A percentile compares a stretch with the other conserved stretches of the same genome.
These are phyloP conservation scores for Sebastiscus albofasciatus DNA, from an alignment of 2,797 vertebrate species.

Conservation along the genomic window DNA sequence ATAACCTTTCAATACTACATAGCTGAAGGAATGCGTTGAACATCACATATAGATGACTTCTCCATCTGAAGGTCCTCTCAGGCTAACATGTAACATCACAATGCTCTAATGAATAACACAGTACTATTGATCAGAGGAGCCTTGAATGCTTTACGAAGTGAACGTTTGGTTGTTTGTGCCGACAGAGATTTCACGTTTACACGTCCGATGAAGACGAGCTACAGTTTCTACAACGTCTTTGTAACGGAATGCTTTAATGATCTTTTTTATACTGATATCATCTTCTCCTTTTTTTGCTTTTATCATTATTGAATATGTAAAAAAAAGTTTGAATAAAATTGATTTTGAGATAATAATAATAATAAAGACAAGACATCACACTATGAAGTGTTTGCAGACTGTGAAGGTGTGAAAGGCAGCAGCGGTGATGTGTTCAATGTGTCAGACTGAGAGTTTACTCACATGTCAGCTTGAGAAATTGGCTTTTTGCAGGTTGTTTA, in stretches of 20 bases:
- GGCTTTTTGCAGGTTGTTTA: neutral
- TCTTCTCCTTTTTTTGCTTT: constrained; percentile 9
- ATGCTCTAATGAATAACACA: neutral
- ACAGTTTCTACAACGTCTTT: neutral
- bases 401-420: neutral
- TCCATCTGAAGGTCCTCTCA: neutral
- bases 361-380: constrained; percentile 38
- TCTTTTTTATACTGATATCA: constrained; percentile 23
- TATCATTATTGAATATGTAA: constrained; percentile 24
- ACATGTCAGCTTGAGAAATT: neutral
- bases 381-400: neutral
- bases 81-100: neutral
- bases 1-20: neutral
- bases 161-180: constrained; percentile 4
- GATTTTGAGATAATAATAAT: constrained; percentile 17
- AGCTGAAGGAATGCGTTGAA: neutral
- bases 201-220: constrained; percentile 21
- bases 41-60: neutral
- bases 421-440: neutral
- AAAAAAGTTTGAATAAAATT: constrained; percentile 7
- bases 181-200: constrained; percentile 24
- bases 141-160: neutral
- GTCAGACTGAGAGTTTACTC: neutral
- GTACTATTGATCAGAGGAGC: neutral
- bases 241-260: constrained; percentile 12